These are phyloP conservation scores for Pasiphila rectangulata DNA, from an alignment of 2,888 invertebrate genomes.

Conservation along the genomic window DNA sequence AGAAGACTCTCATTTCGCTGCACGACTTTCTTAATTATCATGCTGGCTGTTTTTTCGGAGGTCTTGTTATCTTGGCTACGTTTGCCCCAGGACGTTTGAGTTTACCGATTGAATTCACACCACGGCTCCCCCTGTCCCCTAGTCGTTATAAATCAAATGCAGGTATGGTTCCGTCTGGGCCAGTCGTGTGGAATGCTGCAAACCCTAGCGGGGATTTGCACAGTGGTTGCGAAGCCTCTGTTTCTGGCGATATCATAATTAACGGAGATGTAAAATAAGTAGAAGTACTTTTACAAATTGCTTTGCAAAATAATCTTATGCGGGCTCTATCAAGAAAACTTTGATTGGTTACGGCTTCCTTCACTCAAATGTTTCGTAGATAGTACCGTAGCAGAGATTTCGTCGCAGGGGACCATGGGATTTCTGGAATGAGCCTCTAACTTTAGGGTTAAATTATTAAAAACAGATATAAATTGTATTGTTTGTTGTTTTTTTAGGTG, in stretches of 20 bases:
- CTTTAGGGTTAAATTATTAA: too few species aligned
- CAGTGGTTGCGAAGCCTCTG: conserved; percentile 38
- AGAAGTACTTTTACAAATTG: conserved; percentile 1
- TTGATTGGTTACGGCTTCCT: background rate
- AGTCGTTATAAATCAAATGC: conserved; percentile 77
- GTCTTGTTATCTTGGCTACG: conserved; percentile 46
- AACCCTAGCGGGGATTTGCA: conserved; percentile 51
- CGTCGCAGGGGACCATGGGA: too few species aligned
- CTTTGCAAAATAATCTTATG: background rate
- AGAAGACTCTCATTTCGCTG: conserved; percentile 36
- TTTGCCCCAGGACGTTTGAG: conserved; percentile 54
- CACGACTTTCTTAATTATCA: conserved; percentile 25
- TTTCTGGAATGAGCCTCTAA: too few species aligned
- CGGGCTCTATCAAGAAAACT: conserved; percentile 1
- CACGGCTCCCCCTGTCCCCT: conserved; percentile 67
- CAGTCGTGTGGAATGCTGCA: conserved; percentile 63
- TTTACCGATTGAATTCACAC: conserved; percentile 71
- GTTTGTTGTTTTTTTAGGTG: background rate
- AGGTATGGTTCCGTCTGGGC: conserved; percentile 70
- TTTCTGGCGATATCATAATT: conserved; percentile 46
- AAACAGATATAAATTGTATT: too few species aligned
- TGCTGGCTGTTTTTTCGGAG: conserved; percentile 38
- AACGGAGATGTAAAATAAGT: conserved; percentile 30
- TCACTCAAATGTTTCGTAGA: background rate
- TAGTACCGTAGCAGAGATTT: too few species aligned